Percentiles rank a stretch among this genome's conserved stretches.
These are phyloP conservation scores for Gymnorhina tibicen DNA, from an alignment of 2,113 vertebrate species.

Conservation along the genomic window DNA sequence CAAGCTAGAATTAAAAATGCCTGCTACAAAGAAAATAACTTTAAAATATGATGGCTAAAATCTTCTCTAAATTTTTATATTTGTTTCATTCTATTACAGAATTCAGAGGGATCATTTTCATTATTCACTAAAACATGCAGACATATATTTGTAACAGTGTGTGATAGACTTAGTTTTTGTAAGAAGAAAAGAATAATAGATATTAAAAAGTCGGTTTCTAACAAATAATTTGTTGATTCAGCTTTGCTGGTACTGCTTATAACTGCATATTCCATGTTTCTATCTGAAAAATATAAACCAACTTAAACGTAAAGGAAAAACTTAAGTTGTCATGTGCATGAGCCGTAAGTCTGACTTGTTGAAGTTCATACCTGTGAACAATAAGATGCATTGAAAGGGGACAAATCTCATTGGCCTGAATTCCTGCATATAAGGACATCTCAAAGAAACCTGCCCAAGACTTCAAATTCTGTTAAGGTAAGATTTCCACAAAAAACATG, in stretches of 20 bases:
- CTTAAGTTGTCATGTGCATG: not conserved
- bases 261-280: not conserved
- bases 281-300: not conserved
- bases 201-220: not conserved
- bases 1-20: not conserved
- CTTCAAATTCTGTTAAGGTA: not conserved
- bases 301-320: not conserved
- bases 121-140: not conserved
- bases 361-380: not conserved
- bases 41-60: not conserved
- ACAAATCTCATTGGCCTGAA: not conserved
- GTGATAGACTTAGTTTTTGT: not conserved
- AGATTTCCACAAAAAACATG: not conserved
- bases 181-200: not conserved
- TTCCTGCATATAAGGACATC: not conserved
- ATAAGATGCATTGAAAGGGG: not conserved
- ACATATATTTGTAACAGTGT: not conserved
- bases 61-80: not conserved
- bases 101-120: not conserved
- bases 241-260: not conserved
- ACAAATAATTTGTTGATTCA: not conserved
- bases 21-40: not conserved
- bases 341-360: not conserved
- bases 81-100: not conserved
- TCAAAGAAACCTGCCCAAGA: not conserved